A percentile compares a stretch with the other conserved stretches of the same genome.
Conservation (phyloP, 2,888 invertebrate species). For the Trachelus troglodyta region DNA sequence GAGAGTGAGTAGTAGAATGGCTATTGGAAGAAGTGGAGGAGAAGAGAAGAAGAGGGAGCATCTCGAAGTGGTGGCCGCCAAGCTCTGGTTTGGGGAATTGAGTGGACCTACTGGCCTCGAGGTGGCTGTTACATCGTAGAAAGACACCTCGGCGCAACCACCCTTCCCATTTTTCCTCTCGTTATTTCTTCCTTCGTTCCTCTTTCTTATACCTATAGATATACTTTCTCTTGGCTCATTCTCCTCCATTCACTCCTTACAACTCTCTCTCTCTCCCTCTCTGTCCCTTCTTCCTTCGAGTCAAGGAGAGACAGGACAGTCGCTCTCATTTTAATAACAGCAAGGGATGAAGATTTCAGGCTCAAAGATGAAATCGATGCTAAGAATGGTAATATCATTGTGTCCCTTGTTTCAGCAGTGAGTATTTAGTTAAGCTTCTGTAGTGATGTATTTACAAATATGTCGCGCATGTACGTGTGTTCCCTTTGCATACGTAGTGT, state of each 20-base stretch:
- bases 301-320: not conserved
- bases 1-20: not conserved
- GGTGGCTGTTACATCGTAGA: slow-evolving; percentile 38
- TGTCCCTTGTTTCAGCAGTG: not conserved
- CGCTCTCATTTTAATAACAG: no score
- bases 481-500: not conserved
- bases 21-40: not conserved
- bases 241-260: slow-evolving; percentile 8
- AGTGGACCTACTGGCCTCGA: slow-evolving; percentile 33
- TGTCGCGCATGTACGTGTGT: not conserved
- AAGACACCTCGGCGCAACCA: slow-evolving; percentile 23
- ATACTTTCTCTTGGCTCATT: slow-evolving; percentile 6
- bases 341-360: no score
- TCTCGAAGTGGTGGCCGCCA: slow-evolving; percentile 16
- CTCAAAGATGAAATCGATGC: not conserved
- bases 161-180: slow-evolving; percentile 14
- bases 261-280: not conserved
- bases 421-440: not conserved
- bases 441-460: no score
- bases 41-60: slow-evolving; percentile 8
- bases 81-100: slow-evolving; percentile 8
- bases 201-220: not conserved
- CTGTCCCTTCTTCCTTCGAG: slow-evolving; percentile 1
- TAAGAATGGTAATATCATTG: not conserved
- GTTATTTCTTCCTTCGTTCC: slow-evolving; percentile 6